Conservation (phyloP, 2,888 invertebrate genomes). For the Acanthosepion lycidas region DNA sequence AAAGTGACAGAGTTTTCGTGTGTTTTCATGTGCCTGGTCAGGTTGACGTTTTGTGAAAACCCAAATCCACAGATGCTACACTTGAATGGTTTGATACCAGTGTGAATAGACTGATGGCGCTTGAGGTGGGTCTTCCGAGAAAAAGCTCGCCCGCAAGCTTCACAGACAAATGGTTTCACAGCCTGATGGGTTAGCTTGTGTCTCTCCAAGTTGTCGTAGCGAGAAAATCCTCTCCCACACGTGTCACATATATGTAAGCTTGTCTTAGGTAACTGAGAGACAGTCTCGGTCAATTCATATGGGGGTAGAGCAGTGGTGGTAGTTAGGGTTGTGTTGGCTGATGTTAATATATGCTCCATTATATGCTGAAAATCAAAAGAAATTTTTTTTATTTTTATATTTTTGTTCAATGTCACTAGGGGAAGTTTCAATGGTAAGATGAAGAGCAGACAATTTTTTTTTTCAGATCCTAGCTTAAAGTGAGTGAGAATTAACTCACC, state of each 20-base stretch:
- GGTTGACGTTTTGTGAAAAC: slow-evolving; percentile 36
- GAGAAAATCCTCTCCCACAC: not conserved
- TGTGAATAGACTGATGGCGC: slow-evolving; percentile 20
- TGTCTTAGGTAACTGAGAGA: not conserved
- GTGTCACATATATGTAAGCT: not conserved
- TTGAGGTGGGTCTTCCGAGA: slow-evolving; percentile 43
- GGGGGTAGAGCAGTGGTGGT: not conserved
- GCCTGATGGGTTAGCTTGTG: slow-evolving; percentile 43
- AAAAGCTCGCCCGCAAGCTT: not conserved
- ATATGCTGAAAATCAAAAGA: not conserved
- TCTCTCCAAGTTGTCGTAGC: slow-evolving; percentile 23
- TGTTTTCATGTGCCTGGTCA: slow-evolving; percentile 14
- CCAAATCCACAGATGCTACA: slow-evolving; percentile 34
- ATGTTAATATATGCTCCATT: slow-evolving; percentile 42
- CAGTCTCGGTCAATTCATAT: slow-evolving; percentile 24
- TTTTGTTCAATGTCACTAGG: not conserved
- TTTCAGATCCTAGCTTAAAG: not conserved
- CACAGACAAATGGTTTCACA: slow-evolving; percentile 38
- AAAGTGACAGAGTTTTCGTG: slow-evolving; percentile 5
- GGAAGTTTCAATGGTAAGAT: not conserved
- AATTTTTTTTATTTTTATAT: not conserved
- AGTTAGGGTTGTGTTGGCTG: not conserved
- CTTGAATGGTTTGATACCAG: slow-evolving; percentile 44
- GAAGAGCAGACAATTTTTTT: not conserved
- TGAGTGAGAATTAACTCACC: not conserved